Base-by-base conservation (phyloP, 2,113 vertebrate genomes). In the Syngnathus scovelli region DNA sequence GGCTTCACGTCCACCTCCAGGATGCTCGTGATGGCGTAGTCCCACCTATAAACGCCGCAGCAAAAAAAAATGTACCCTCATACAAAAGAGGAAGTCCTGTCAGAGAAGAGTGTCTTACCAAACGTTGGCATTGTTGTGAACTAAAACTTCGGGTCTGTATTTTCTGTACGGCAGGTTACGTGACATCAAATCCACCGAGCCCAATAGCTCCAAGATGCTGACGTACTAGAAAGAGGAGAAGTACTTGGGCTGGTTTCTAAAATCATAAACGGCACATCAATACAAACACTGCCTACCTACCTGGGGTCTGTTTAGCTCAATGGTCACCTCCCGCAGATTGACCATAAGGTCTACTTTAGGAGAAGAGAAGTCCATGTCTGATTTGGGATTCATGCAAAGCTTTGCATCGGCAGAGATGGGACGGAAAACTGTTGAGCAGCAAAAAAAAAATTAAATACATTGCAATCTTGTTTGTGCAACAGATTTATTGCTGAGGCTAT, bases 91-190 rank as follows among this genome's bases (percentile, higher is more conserved):
- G 27, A 8, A 11, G 33, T 36, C 11, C 38, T 7, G 36, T 58
- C 15, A 36, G 6, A 36, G 27, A 44, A 63, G 10, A 44, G 0
- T 37, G 13, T 64, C 89, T 90, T 85, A 98, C 97, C 97, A 99
- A 75, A 64, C 83, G 68, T 23, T 81, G 49, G 94, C 89, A 38
- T 98, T 92, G 27, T 66, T 80, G 72, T 92, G 92, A 84, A 95
- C 78, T 0, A 89, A 85, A 78, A 94, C 88, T 61, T 89, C 67
- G 18, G 97, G 97, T 72, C 90, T 93, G 87, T 92, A 98, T 58
- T 95, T 99, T 76, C 96, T 92, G 60, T 98, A 99, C 0, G 97
- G 97, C n/a, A 96, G 83, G 84, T 98, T 99, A 37, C 94, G 92
- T 36, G 92, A 92, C 97, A 99, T 98, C 94, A 96, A 92, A 87